Conservation (phyloP, 30 jellyfish, hydroid and myxozoan species). For the Hydra vulgaris region DNA sequence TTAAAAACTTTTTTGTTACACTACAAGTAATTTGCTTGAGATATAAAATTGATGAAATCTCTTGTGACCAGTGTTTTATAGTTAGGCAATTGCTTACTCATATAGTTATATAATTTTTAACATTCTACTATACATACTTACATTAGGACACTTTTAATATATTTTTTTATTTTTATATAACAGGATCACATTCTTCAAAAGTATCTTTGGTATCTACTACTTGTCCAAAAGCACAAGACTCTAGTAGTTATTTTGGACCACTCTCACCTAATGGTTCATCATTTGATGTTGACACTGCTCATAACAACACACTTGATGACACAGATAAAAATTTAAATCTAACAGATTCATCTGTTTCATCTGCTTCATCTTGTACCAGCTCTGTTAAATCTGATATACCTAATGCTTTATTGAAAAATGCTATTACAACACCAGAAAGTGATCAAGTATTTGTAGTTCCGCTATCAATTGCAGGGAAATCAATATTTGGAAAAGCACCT, state of each 20-base stretch:
- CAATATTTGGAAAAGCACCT: slow-evolving; percentile 64
- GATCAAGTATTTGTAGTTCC: neutral
- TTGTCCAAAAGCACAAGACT: no score
- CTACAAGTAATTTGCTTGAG: no score
- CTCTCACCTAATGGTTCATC: neutral
- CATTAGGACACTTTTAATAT: no score
- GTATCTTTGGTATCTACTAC: no score
- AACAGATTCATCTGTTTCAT: slow-evolving; percentile 12
- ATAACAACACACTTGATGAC: neutral
- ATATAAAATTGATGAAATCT: no score
- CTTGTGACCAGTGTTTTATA: no score
- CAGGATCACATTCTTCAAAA: no score
- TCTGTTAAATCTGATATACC: neutral
- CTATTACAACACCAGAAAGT: neutral
- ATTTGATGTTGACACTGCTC: neutral
- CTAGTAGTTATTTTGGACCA: neutral
- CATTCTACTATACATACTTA: no score
- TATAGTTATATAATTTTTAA: no score
- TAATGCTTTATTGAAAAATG: neutral
- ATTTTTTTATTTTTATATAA: no score
- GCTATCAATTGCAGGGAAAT: slow-evolving; percentile 24
- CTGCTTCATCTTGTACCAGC: slow-evolving; percentile 25
- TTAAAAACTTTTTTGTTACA: no score
- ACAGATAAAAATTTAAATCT: neutral
- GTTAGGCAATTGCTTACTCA: no score